These are phyloP conservation scores for Aramus guarauna DNA, from an alignment of 2,113 vertebrate genomes.

Conservation along the genomic window DNA sequence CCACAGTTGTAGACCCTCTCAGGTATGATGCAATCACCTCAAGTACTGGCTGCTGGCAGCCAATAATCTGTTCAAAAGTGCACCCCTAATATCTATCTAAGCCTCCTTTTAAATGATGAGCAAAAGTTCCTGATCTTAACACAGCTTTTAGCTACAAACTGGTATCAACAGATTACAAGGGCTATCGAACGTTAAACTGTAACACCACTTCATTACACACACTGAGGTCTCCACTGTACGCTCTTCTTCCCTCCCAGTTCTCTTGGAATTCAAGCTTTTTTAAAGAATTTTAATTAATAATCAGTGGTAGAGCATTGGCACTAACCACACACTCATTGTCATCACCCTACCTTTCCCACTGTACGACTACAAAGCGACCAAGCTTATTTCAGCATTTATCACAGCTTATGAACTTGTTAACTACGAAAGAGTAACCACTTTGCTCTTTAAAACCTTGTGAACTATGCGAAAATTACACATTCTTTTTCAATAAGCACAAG, in stretches of 20 bases:
- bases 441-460: not conserved
- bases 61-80: not conserved
- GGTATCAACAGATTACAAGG: fast-evolving
- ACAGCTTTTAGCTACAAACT: not conserved
- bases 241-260: not conserved
- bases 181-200: not conserved
- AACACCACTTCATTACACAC: fast-evolving
- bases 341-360: not conserved
- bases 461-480: fast-evolving
- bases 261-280: not conserved
- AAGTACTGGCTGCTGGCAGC: not conserved
- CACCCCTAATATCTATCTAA: not conserved
- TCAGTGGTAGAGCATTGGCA: not conserved
- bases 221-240: not conserved
- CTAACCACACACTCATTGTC: not conserved
- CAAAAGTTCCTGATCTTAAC: not conserved
- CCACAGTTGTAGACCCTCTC: not conserved
- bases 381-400: not conserved
- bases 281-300: not conserved
- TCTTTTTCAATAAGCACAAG: not conserved
- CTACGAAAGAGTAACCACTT: not conserved
- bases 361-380: not conserved
- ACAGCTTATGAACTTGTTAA: not conserved
- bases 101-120: fast-evolving
- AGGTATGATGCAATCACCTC: fast-evolving